These are phyloP conservation scores for Taphrorychus bicolor DNA, from an alignment of 2,888 invertebrate species.

Conservation along the genomic window DNA sequence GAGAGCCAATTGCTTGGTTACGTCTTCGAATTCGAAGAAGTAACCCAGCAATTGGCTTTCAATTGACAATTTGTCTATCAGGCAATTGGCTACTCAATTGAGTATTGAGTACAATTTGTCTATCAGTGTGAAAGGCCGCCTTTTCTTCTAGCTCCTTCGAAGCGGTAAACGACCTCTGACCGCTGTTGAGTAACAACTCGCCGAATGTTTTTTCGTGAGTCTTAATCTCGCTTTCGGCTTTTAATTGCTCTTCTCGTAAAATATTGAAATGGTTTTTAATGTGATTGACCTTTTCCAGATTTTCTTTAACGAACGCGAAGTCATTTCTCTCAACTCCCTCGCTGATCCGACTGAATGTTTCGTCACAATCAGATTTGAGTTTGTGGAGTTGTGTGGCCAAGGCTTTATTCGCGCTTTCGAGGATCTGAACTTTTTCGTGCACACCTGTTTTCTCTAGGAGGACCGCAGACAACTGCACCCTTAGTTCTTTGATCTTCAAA, in stretches of 20 bases:
- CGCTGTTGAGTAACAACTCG: slow-evolving; percentile 22
- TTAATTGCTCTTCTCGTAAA: slow-evolving; percentile 65
- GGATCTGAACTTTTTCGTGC: slow-evolving; percentile 73
- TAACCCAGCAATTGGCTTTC: too few species aligned
- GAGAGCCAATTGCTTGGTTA: slow-evolving; percentile 73
- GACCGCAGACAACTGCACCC: slow-evolving; percentile 69
- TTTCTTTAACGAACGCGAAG: slow-evolving; percentile 55
- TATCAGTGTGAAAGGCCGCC: slow-evolving; percentile 72
- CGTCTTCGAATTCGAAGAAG: slow-evolving; percentile 73
- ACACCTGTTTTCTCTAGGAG: slow-evolving; percentile 74
- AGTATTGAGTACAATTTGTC: slow-evolving; percentile 71
- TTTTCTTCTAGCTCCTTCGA: slow-evolving; percentile 64
- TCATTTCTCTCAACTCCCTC: slow-evolving; percentile 53
- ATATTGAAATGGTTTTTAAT: slow-evolving; percentile 62
- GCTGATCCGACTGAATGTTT: slow-evolving; percentile 66
- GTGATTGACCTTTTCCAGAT: slow-evolving; percentile 62
- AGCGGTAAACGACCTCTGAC: slow-evolving; percentile 3
- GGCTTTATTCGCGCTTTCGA: slow-evolving; percentile 75
- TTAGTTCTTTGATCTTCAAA: slow-evolving; percentile 70
- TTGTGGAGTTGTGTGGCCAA: slow-evolving; percentile 67
- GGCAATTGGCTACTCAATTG: too few species aligned
- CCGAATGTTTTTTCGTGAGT: slow-evolving; percentile 43
- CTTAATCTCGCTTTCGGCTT: slow-evolving; percentile 63
- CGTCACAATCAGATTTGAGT: slow-evolving; percentile 67
- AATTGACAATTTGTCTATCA: too few species aligned